Evolutionary conservation across 37 sponge, comb jelly and placozoan species (phyloP), one percentile per base, ranked within the genome.

Genomic region (Eunapius fragilis): DNA sequence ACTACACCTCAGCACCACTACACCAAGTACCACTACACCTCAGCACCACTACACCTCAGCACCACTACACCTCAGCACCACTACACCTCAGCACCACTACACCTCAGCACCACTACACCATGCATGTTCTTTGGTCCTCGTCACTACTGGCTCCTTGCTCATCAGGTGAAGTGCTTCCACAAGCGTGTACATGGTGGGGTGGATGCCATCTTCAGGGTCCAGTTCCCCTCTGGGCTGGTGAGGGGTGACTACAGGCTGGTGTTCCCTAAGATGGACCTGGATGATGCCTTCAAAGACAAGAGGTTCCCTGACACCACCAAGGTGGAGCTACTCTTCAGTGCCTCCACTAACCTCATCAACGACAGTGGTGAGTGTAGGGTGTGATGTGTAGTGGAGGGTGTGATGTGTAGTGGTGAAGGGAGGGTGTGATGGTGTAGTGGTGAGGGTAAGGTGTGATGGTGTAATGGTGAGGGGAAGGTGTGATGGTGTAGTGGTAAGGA

Each of bases 241-340:
- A n/a, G 25, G 49, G 92, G 93, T n/a, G 72, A 89, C 71, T 25
- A 87, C n/a, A 70, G 92, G 49, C 75, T 98, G 81, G 95, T 98
- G 37, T 92, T 92, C 45, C 50, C 67, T 24, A 99, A 99, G 82
- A 33, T 69, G 14, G 99, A 99, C 31, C 82, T 99, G 35, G 99
- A 99, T 80, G 97, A 95, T 50, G 96, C 99, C 17, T 91, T 81
- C 84, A 91, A 89, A 82, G 97, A 96, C 80, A 94, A 92, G 78
- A 84, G 94, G 22, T 97, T 94, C 78, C 85, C 87, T 2, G 93
- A 94, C 28, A 75, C 69, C 41, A 75, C 87, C 58, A 82, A 85
- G 79, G 93, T 97, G 48, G 97, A 97, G 71, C 75, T 97, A 70
- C 68, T 92, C 35, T 97, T 97, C 83, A 79, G 87, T 7, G 71